Evolutionary conservation across 2,113 vertebrate genomes (phyloP).

Genomic region (Porphyrio hochstetteri): DNA sequence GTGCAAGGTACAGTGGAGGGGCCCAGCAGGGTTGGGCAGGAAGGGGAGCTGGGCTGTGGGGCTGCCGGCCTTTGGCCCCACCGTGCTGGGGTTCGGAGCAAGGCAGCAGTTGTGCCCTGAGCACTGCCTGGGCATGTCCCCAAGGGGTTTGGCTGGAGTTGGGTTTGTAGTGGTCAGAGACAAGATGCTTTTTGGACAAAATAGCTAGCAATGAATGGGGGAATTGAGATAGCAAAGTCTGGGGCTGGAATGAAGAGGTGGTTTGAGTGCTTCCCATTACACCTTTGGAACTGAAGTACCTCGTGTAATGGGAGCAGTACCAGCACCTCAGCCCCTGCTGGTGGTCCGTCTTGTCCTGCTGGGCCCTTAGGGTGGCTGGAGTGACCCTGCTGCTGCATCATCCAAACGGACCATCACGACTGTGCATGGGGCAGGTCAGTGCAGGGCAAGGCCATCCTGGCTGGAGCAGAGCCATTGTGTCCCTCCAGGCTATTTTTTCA

Average conservation of each 20-base stretch:
- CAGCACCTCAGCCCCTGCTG: rapidly evolving
- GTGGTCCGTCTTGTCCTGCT: not conserved
- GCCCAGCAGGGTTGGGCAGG: not conserved
- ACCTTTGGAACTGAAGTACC: rapidly evolving
- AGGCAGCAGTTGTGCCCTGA: rapidly evolving
- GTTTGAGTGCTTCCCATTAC: rapidly evolving
- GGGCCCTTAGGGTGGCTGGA: rapidly evolving
- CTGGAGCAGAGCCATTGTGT: not conserved
- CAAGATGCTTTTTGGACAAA: not conserved
- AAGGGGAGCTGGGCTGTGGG: not conserved
- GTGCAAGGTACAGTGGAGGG: rapidly evolving
- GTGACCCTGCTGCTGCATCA: not conserved
- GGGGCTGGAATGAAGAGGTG: not conserved
- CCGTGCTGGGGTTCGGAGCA: rapidly evolving
- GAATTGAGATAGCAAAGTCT: not conserved
- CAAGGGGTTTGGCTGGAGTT: rapidly evolving
- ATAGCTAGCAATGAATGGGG: not conserved
- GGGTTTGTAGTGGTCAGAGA: not conserved
- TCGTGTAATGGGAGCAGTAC: rapidly evolving
- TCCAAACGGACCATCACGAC: rapidly evolving
- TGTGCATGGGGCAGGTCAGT: not conserved
- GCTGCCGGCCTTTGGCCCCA: not conserved
- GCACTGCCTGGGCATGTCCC: not conserved
- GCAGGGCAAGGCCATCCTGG: not conserved
- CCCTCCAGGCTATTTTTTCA: not conserved